phyloP scores from a whole-genome alignment of 2,888 invertebrate species.

The Caenorhabditis sp. region DNA sequence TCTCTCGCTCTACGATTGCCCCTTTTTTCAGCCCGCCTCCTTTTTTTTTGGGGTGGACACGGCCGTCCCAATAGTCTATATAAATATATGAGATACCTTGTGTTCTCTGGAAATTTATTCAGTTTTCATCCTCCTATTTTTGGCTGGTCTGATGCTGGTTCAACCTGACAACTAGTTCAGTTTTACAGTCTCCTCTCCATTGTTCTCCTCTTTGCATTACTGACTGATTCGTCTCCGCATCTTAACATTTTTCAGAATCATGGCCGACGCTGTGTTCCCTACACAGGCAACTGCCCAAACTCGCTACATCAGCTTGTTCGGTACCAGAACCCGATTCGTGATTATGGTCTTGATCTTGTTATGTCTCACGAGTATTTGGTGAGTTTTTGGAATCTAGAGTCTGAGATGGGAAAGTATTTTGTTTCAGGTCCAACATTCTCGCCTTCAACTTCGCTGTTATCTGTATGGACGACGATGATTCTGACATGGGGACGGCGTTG shows the following conservation, averaged over 20 bases:
- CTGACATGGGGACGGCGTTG: constrained; percentile 9
- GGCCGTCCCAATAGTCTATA: constrained; percentile 28
- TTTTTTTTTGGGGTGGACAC: constrained; percentile 36
- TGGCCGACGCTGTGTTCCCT: constrained; percentile 68
- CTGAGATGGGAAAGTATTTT: background rate
- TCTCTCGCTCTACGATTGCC: constrained; percentile 18
- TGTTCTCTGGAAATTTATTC: constrained; percentile 57
- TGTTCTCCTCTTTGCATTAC: constrained; percentile 20
- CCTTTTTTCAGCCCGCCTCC: constrained; percentile 19
- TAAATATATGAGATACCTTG: constrained; percentile 35
- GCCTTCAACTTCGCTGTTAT: constrained; percentile 82
- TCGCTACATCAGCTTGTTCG: constrained; percentile 76
- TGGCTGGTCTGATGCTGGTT: background rate
- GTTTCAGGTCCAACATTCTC: constrained; percentile 81
- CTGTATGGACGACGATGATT: constrained; percentile 75
- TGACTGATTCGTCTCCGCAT: constrained; percentile 8
- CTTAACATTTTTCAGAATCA: constrained; percentile 33
- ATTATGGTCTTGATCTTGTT: constrained; percentile 81
- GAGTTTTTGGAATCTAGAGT: constrained; percentile 13
- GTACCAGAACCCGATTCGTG: constrained; percentile 81
- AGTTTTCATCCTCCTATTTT: constrained; percentile 30
- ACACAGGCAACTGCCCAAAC: constrained; percentile 71
- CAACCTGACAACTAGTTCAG: constrained; percentile 40
- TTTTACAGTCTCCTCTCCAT: constrained; percentile 32
- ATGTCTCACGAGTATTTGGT: constrained; percentile 81